phyloP scores from a whole-genome alignment of 53 echinoderm and acorn worm species.

The Arbacia lixula region DNA sequence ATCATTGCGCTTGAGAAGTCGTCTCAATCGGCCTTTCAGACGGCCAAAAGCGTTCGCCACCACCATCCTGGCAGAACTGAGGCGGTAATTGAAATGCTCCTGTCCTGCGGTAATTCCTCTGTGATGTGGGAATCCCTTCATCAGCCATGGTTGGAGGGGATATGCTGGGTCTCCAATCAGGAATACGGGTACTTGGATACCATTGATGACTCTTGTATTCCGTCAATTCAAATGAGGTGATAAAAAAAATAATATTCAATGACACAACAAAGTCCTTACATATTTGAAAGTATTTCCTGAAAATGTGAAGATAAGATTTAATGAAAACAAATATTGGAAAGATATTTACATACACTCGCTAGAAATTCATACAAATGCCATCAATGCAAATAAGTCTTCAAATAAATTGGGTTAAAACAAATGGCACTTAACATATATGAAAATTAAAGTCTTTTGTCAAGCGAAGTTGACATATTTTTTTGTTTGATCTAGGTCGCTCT shows the following conservation, averaged over 20 bases:
- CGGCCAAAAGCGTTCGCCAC: conserved; percentile 67
- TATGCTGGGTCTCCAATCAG: conserved; percentile 79
- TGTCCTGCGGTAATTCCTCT: conserved; percentile 20
- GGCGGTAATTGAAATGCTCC: conserved; percentile 50
- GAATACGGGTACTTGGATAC: conserved; percentile 55
- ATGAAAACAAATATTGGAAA: too few relatives aligned
- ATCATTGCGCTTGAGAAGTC: conserved; percentile 62
- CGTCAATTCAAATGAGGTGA: not conserved
- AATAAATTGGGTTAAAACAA: too few relatives aligned
- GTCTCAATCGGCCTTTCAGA: conserved; percentile 76
- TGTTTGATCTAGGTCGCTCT: too few relatives aligned
- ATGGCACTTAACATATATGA: too few relatives aligned
- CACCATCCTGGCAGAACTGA: conserved; percentile 67
- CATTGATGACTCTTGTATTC: conserved; percentile 37
- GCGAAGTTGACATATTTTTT: too few relatives aligned
- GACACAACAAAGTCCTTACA: not conserved
- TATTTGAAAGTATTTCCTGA: not conserved
- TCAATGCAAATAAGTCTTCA: too few relatives aligned
- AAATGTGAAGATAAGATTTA: not conserved
- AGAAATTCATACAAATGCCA: too few relatives aligned
- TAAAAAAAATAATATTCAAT: conserved; percentile 1
- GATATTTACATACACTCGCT: too few relatives aligned
- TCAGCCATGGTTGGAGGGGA: conserved; percentile 68
- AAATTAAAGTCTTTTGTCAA: too few relatives aligned
- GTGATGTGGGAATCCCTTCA: conserved; percentile 64